Evolutionary conservation across 2,888 invertebrate genomes (phyloP), one percentile per base, ranked within the genome.

Genomic region (Amphipoea oculea): DNA sequence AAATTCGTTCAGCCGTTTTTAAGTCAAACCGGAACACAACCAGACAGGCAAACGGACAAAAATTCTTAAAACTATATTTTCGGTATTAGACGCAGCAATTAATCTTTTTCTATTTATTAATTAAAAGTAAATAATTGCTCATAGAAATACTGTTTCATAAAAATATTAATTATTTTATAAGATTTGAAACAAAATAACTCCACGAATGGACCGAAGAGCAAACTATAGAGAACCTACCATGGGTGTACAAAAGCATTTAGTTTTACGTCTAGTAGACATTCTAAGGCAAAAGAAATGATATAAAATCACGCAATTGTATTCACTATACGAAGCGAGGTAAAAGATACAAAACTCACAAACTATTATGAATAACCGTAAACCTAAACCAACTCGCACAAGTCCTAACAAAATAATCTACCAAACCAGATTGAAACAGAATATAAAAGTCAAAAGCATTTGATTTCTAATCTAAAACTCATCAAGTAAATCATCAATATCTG

Each of bases 401-500:
- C 42, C 7, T 7, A 57, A 72, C 45, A 20, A 65, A 29, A 79
- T 9, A 66, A 60, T 60, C 23, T 48, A 60, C 45, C 2, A 51
- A 51, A 48, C 14, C 45, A 71, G 60, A 62, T 51, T 48, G 40
- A 66, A 79, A 70, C 57, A 1, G 67, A 73, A 57, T 42, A 62
- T 12, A n/a, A 62, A 72, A 54, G 14, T 12, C 45, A 17, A 42
- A 81, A 57, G 66, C 76, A 69, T 76, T 76, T 62, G 40, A 71
- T 78, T 73, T 73, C 42, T 48, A 79, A 79, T 76, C 73, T 65
- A 73, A 76, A 73, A 73, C 62, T 77, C 68, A 74, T 76, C 65
- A 70, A 81, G 40, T 45, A 62, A 85, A 88, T 85, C 78, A 81
- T 72, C 78, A 87, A 87, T 73, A 81, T 81, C 73, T 68, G 57